phyloP scores from a whole-genome alignment of 2,113 vertebrate genomes.

The Taxidea taxus region DNA sequence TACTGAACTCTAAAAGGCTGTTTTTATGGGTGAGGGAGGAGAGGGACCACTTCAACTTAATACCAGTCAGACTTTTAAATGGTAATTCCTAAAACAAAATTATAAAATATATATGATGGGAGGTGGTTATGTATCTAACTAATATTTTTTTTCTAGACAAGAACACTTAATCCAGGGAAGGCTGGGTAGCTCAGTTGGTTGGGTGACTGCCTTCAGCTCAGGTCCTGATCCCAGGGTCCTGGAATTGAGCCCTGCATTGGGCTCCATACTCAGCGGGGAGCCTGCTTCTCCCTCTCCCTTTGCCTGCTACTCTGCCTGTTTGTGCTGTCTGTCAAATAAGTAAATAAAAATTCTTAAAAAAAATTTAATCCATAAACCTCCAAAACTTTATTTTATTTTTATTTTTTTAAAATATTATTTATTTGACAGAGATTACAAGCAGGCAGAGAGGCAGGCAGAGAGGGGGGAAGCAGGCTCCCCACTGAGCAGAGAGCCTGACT shows the following conservation, averaged over 20 bases:
- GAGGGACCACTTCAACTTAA: neutral
- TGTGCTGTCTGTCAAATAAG: too few species aligned
- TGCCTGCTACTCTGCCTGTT: too few species aligned
- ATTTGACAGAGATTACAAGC: too few species aligned
- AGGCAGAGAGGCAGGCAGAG: too few species aligned
- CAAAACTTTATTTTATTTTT: neutral
- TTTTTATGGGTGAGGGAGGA: neutral
- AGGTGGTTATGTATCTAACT: neutral
- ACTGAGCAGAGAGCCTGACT: too few species aligned
- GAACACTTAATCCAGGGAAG: neutral
- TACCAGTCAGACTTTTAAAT: neutral
- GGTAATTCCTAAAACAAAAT: constrained; percentile 17
- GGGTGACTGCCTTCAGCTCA: too few species aligned
- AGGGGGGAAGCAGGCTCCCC: too few species aligned
- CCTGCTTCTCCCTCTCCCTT: too few species aligned
- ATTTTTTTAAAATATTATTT: neutral
- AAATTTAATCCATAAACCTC: neutral
- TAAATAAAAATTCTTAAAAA: neutral
- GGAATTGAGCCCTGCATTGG: too few species aligned
- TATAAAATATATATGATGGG: neutral
- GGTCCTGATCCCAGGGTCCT: too few species aligned
- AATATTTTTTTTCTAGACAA: neutral
- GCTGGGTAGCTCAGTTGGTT: too few species aligned
- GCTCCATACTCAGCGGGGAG: too few species aligned
- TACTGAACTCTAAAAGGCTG: neutral